Conservation (phyloP, 2,888 invertebrate species). For the Magallana nippona region DNA sequence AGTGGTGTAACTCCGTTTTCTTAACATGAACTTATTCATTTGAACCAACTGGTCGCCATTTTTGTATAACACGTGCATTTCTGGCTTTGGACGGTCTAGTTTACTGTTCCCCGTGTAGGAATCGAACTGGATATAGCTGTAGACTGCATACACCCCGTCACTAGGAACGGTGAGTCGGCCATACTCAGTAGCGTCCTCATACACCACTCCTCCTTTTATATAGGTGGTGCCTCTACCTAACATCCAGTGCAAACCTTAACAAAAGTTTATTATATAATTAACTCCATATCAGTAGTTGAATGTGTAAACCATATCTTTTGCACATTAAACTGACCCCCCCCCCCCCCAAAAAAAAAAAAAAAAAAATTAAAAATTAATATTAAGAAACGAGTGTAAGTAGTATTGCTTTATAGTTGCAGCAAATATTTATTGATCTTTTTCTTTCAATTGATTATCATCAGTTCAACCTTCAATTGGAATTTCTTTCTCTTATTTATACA, state of each 20-base stretch:
- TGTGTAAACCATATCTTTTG: too few relatives aligned
- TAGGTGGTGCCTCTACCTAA: neutral
- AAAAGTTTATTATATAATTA: neutral
- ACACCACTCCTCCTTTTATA: slow-evolving; percentile 11
- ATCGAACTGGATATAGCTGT: slow-evolving; percentile 38
- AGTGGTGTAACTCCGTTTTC: neutral
- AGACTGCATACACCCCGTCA: slow-evolving; percentile 37
- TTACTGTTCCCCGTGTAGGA: neutral
- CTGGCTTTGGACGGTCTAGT: neutral
- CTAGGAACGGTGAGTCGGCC: slow-evolving; percentile 17
- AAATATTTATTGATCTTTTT: too few relatives aligned
- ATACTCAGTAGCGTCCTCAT: neutral
- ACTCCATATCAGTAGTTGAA: too few relatives aligned
- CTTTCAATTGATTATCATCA: too few relatives aligned
- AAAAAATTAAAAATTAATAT: too few relatives aligned
- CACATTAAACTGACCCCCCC: too few relatives aligned
- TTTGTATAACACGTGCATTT: neutral
- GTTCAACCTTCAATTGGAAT: too few relatives aligned
- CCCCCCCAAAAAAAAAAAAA: too few relatives aligned
- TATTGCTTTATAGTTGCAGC: too few relatives aligned
- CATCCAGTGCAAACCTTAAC: neutral
- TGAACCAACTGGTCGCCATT: neutral
- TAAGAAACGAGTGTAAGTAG: too few relatives aligned
- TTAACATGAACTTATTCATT: slow-evolving; percentile 28
- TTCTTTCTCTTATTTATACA: too few relatives aligned